These are phyloP conservation scores for Crotalus adamanteus DNA, from an alignment of 2,797 vertebrate species.

Conservation along the genomic window DNA sequence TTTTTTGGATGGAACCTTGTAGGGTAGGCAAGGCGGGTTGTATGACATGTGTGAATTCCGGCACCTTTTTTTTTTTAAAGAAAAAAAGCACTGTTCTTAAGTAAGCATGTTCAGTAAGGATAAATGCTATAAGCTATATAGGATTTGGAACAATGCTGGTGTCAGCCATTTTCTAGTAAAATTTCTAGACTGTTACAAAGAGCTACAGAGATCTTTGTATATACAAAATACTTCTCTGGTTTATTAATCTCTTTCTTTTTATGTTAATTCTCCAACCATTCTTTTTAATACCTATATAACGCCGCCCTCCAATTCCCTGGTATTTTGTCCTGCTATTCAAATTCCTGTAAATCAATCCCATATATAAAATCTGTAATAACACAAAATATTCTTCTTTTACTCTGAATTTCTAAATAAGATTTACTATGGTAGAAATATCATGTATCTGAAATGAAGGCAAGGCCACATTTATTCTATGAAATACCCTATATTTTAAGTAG, in stretches of 20 bases:
- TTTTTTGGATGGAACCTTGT: too few species aligned
- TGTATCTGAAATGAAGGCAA: background rate
- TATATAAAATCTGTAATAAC: background rate
- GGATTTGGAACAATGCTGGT: background rate
- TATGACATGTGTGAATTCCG: too few species aligned
- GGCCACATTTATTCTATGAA: background rate
- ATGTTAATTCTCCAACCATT: background rate
- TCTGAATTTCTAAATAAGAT: background rate
- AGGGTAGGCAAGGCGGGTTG: too few species aligned
- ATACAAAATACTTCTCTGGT: background rate
- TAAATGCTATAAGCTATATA: background rate
- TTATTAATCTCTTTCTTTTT: background rate
- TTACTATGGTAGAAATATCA: background rate
- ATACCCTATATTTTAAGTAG: background rate
- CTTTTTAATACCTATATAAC: background rate
- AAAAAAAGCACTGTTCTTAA: too few species aligned
- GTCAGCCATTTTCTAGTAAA: background rate
- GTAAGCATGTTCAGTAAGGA: background rate
- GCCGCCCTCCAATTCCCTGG: background rate
- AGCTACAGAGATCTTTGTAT: background rate
- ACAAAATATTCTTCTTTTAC: background rate
- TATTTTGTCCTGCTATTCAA: background rate
- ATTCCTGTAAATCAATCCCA: background rate
- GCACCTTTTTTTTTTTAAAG: too few species aligned
- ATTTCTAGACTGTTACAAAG: background rate